Conservation (phyloP, 2,888 invertebrate genomes). For the Tachina lurida region DNA sequence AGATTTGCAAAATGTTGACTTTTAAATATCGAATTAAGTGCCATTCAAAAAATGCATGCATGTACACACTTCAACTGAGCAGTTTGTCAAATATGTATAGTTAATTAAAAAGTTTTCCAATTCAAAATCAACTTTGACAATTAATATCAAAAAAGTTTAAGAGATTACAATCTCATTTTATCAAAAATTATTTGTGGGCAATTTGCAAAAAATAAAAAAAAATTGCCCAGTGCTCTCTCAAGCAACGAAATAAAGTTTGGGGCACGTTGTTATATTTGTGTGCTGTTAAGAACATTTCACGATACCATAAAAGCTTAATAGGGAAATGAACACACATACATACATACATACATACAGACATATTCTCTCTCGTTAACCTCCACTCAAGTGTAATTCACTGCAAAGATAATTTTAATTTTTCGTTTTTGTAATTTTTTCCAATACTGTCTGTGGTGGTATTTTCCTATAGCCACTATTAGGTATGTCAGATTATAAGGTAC, state of each 20-base stretch:
- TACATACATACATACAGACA: not conserved
- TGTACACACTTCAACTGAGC: not conserved
- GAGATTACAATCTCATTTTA: slow-evolving; percentile 40
- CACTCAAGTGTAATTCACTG: not conserved
- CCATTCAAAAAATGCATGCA: not conserved
- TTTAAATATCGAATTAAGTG: not conserved
- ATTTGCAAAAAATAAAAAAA: not conserved
- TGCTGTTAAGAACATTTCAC: slow-evolving; percentile 54
- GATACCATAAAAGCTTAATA: slow-evolving; percentile 26
- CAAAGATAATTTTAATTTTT: not conserved
- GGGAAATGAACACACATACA: not conserved
- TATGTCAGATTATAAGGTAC: not conserved
- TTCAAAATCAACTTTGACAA: slow-evolving; percentile 12
- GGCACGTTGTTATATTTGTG: slow-evolving; percentile 56
- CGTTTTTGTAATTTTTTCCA: not conserved
- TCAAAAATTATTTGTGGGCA: not conserved
- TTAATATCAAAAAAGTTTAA: slow-evolving; percentile 20
- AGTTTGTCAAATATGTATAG: not conserved
- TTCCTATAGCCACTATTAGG: slow-evolving; percentile 6
- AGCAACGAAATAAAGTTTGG: slow-evolving; percentile 34
- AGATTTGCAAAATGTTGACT: not conserved
- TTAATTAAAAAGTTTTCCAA: slow-evolving; percentile 15
- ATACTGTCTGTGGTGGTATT: slow-evolving; percentile 5
- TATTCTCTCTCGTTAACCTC: not conserved
- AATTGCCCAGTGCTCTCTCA: not conserved